Evolutionary conservation across 2,797 vertebrate genomes (phyloP).

Genomic region (Gobionotothen gibberifrons): DNA sequence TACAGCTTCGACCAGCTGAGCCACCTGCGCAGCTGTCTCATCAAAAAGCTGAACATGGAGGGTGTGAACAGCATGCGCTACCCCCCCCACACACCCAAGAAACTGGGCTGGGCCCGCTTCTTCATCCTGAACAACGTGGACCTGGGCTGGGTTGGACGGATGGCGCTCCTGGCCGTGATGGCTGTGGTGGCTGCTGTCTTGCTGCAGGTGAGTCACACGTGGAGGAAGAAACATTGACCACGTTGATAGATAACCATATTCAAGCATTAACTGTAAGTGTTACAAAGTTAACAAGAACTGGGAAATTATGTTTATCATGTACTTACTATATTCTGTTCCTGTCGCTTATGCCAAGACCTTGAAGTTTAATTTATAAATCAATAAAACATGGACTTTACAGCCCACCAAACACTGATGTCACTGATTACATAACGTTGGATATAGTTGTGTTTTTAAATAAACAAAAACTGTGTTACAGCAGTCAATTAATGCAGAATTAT

Average conservation of each 20-base stretch:
- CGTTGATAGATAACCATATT: not conserved
- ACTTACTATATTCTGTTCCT: no score
- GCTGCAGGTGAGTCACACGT: slow-evolving; percentile 71
- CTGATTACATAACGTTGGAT: no score
- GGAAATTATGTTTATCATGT: no score
- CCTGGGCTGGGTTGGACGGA: slow-evolving; percentile 71
- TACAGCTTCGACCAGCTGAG: slow-evolving; percentile 91
- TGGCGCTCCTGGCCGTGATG: slow-evolving; percentile 70
- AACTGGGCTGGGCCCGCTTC: slow-evolving; percentile 82
- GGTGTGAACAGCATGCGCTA: slow-evolving; percentile 85
- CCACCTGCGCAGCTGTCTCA: slow-evolving; percentile 87
- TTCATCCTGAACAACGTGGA: slow-evolving; percentile 79
- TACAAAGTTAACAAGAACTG: not conserved
- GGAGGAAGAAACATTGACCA: not conserved
- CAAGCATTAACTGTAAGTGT: not conserved
- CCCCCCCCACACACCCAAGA: slow-evolving; percentile 85
- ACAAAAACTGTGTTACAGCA: no score
- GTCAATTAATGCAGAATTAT: no score
- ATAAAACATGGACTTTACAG: not conserved
- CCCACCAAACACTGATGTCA: not conserved
- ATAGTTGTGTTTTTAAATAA: no score
- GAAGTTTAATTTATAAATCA: not conserved
- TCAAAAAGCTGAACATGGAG: slow-evolving; percentile 90
- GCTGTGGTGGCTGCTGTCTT: slow-evolving; percentile 69
- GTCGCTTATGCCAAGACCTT: no score